These are phyloP conservation scores for Dunckerocampus dactyliophorus DNA, from an alignment of 2,113 vertebrate species.

Conservation along the genomic window DNA sequence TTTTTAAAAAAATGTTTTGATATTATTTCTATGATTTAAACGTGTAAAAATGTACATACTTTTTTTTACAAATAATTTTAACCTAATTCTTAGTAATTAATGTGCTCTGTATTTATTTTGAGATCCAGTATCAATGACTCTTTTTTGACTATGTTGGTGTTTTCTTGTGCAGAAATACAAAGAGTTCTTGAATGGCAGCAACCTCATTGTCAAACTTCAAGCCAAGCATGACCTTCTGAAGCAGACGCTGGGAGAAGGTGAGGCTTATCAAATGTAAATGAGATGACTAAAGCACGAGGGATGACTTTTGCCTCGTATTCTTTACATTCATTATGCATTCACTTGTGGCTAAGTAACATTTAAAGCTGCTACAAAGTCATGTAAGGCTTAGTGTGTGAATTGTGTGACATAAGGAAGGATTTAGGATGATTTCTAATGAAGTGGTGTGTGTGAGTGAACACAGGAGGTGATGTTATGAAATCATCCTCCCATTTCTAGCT, in stretches of 20 bases:
- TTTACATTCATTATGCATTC: not conserved
- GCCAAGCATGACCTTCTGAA: constrained; percentile 97
- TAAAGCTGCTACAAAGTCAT: constrained; percentile 12
- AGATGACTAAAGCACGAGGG: not conserved
- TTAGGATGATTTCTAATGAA: constrained; percentile 40
- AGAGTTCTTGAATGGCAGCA: constrained; percentile 95
- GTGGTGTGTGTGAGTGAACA: not conserved
- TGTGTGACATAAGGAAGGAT: constrained; percentile 33
- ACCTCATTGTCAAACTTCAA: constrained; percentile 96
- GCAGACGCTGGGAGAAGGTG: constrained; percentile 96
- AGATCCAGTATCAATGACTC: too few relatives aligned
- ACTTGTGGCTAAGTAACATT: constrained; percentile 1
- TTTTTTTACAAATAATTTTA: too few relatives aligned
- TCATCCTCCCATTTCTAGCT: constrained; percentile 37
- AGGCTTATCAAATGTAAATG: constrained; percentile 44
- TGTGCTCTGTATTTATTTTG: too few relatives aligned
- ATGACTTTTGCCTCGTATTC: constrained; percentile 42
- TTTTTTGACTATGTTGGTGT: not conserved
- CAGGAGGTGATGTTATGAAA: constrained; percentile 15
- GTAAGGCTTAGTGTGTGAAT: constrained; percentile 16
- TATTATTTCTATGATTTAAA: too few relatives aligned
- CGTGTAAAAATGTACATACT: too few relatives aligned
- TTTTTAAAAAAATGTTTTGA: too few relatives aligned
- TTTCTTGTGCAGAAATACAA: constrained; percentile 87
- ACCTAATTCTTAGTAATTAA: too few relatives aligned